Percentiles rank a stretch among this genome's conserved stretches.
These are phyloP conservation scores for Nothura maculosa DNA, from an alignment of 2,797 vertebrate genomes.

Conservation along the genomic window DNA sequence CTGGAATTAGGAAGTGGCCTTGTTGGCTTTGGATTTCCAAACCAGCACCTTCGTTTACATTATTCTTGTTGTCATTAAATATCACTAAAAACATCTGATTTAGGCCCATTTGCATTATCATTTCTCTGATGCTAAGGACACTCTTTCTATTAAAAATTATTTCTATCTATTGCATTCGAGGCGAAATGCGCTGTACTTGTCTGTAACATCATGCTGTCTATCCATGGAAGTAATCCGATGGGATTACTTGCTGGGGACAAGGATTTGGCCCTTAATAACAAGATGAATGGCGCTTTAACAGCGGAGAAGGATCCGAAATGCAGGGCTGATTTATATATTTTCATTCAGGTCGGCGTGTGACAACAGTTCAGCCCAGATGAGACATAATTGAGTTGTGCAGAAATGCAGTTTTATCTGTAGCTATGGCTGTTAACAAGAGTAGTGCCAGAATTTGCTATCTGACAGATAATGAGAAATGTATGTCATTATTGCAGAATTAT, in stretches of 20 bases:
- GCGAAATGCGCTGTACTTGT: not conserved
- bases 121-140: not conserved
- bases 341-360: not conserved
- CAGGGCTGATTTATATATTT: constrained; percentile 31
- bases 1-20: not conserved
- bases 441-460: not conserved
- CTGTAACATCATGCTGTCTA: constrained; percentile 1
- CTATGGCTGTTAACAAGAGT: not conserved
- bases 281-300: constrained; percentile 13
- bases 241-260: constrained; percentile 15
- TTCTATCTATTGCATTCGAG: no score
- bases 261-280: constrained; percentile 17
- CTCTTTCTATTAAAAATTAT: not conserved
- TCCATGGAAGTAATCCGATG: constrained; percentile 33
- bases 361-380: not conserved
- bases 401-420: not conserved
- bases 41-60: not conserved
- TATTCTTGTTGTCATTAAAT: not conserved
- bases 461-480: not conserved
- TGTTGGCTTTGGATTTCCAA: no score
- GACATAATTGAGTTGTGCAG: not conserved
- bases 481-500: not conserved
- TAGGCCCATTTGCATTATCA: not conserved
- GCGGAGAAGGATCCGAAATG: not conserved
- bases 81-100: not conserved